Conservation (phyloP, 2,888 invertebrate genomes). For the Nephrotoma guestfalica region DNA sequence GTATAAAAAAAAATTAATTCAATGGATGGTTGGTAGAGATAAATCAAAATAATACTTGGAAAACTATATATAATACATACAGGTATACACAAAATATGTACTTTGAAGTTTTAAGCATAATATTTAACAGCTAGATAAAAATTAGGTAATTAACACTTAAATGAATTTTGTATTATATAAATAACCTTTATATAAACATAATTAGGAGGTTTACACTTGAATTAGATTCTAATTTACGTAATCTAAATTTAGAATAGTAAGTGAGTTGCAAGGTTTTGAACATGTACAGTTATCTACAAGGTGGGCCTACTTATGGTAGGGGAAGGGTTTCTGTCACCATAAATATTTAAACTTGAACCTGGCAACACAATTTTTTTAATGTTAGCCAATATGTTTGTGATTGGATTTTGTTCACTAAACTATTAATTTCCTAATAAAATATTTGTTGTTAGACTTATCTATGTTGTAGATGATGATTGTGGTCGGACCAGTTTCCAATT, state of each 20-base stretch:
- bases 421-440: too few species aligned
- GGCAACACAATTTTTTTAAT: too few species aligned
- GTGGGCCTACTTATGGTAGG: too few species aligned
- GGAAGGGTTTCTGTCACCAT: too few species aligned
- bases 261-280: background rate
- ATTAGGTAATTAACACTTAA: background rate
- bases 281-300: too few species aligned
- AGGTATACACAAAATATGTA: background rate
- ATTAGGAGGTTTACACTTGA: background rate
- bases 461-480: too few species aligned
- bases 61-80: background rate
- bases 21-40: background rate
- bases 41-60: background rate
- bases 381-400: too few species aligned
- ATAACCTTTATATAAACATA: background rate
- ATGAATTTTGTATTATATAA: background rate
- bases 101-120: background rate
- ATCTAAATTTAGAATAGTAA: background rate
- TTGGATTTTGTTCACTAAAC: too few species aligned
- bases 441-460: too few species aligned
- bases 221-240: background rate
- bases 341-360: too few species aligned
- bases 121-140: background rate
- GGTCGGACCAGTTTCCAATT: too few species aligned
- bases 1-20: background rate